A percentile compares a stretch with the other conserved stretches of the same genome.
These are phyloP conservation scores for Lepidothrix coronata DNA, from an alignment of 2,113 vertebrate genomes.

Conservation along the genomic window DNA sequence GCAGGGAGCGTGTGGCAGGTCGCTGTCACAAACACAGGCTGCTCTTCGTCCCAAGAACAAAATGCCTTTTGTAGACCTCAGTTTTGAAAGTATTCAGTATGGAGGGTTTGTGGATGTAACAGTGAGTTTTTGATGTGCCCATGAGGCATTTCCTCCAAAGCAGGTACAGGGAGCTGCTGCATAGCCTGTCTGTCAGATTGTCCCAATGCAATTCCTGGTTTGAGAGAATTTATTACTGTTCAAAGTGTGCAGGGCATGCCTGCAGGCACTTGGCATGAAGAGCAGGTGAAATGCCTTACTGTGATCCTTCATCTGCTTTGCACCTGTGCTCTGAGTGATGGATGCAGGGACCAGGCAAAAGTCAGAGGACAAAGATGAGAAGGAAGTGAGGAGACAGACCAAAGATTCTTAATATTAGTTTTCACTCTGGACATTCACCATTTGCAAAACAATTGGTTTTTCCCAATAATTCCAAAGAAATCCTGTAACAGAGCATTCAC, in stretches of 20 bases:
- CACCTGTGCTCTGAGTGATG: neutral
- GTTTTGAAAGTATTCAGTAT: neutral
- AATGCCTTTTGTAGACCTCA: neutral
- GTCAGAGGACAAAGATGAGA: neutral
- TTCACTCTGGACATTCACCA: neutral
- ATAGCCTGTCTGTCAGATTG: fast-evolving
- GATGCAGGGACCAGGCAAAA: fast-evolving
- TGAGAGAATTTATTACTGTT: neutral
- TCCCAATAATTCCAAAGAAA: neutral
- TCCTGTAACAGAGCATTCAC: neutral
- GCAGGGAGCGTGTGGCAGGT: fast-evolving
- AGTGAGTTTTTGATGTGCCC: neutral
- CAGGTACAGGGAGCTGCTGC: neutral
- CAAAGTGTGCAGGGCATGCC: neutral
- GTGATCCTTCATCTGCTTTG: neutral
- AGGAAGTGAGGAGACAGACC: neutral
- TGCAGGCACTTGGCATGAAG: neutral
- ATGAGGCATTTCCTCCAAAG: neutral
- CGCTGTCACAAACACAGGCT: neutral
- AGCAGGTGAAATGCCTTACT: neutral
- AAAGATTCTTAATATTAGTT: neutral
- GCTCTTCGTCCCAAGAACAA: neutral
- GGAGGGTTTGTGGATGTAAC: neutral
- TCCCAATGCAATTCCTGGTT: fast-evolving
- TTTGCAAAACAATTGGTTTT: neutral